Percentiles rank a stretch among this genome's conserved stretches.
phyloP scores from a whole-genome alignment of 2,113 vertebrate species.

The rat (Rattus norvegicus) region GRCr8 NC_086019.1:98760001-98760500 shows the following conservation, averaged over 20 bases:
- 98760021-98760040: conserved; percentile 86
- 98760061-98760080: conserved; percentile 78
- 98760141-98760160: conserved; percentile 53
- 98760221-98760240: neutral
- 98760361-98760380: neutral
- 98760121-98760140: conserved; percentile 41
- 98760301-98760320: fast-evolving
- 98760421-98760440: neutral
- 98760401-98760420: neutral
- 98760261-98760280: conserved; percentile 28
- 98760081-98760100: conserved; percentile 82
- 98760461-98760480: too few species aligned
- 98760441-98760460: too few species aligned
- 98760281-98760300: conserved; percentile 4
- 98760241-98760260: conserved; percentile 68
- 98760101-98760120: conserved; percentile 73
- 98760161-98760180: conserved; percentile 75
- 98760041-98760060: conserved; percentile 85
- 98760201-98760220: conserved; percentile 72
- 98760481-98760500: neutral
- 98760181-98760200: conserved; percentile 76
- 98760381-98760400: neutral
- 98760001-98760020: conserved; percentile 85
- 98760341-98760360: neutral
- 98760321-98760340: too few species aligned